phyloP scores from a whole-genome alignment of 2,113 vertebrate species.

The Willisornis vidua region DNA sequence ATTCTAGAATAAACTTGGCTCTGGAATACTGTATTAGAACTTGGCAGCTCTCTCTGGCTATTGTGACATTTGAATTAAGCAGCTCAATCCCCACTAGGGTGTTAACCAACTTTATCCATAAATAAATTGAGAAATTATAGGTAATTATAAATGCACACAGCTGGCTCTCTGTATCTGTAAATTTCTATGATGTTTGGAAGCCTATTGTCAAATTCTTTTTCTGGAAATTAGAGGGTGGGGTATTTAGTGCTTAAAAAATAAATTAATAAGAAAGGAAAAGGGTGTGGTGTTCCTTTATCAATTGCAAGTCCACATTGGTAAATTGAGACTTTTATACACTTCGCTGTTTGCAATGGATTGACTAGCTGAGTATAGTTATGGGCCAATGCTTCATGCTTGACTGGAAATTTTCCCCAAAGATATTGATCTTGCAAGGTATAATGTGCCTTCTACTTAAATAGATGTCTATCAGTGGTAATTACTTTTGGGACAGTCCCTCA shows the following conservation, averaged over 20 bases:
- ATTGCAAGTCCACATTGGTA: not conserved
- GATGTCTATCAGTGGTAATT: not conserved
- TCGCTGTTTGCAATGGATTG: not conserved
- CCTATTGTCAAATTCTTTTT: not conserved
- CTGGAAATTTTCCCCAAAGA: not conserved
- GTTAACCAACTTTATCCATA: not conserved
- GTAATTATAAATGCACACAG: slow-evolving; percentile 3
- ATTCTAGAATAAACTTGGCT: not conserved
- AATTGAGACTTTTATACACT: not conserved
- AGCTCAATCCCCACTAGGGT: not conserved
- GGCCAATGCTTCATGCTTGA: not conserved
- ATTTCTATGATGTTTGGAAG: not conserved
- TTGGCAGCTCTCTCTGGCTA: not conserved
- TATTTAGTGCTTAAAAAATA: slow-evolving; percentile 6
- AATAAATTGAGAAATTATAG: slow-evolving; percentile 25
- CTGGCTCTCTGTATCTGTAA: not conserved
- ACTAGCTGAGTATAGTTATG: not conserved
- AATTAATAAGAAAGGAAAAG: slow-evolving; percentile 52
- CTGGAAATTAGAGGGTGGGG: slow-evolving; percentile 9
- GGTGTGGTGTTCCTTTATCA: slow-evolving; percentile 1
- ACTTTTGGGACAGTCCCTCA: not conserved
- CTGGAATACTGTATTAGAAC: not conserved
- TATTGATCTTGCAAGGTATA: not conserved
- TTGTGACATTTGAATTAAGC: not conserved
- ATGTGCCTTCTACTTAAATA: not conserved